These are phyloP conservation scores for Parochlus steinenii DNA, from an alignment of 2,888 invertebrate genomes.

Conservation along the genomic window DNA sequence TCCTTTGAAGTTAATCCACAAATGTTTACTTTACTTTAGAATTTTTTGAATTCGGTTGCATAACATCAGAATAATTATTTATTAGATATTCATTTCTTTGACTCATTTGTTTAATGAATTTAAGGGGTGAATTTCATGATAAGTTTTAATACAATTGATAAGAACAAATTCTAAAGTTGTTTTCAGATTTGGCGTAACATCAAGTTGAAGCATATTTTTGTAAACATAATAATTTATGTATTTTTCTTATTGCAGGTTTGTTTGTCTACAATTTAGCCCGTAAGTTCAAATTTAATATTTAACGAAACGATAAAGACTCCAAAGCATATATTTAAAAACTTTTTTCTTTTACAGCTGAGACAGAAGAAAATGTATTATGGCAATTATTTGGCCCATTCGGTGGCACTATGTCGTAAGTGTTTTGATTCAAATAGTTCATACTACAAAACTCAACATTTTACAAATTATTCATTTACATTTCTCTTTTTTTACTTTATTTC, in stretches of 20 bases:
- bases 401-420: neutral
- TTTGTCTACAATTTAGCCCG: conserved; percentile 89
- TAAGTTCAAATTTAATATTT: no score
- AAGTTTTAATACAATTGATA: no score
- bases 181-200: no score
- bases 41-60: neutral
- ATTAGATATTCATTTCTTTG: no score
- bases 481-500: conserved; percentile 14
- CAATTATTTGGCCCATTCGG: conserved; percentile 59
- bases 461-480: conserved; percentile 33
- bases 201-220: no score
- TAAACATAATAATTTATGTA: neutral
- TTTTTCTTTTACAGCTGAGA: no score
- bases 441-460: conserved; percentile 85
- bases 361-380: conserved; percentile 91
- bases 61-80: no score
- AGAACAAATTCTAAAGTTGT: no score
- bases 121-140: no score
- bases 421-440: conserved; percentile 46
- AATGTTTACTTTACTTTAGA: neutral
- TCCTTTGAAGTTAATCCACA: conserved; percentile 51
- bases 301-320: no score
- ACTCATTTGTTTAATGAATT: no score
- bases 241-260: conserved; percentile 41
- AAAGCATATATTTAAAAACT: no score